phyloP scores from a whole-genome alignment of 2,888 invertebrate species.

The Diachrysia chrysitis region DNA sequence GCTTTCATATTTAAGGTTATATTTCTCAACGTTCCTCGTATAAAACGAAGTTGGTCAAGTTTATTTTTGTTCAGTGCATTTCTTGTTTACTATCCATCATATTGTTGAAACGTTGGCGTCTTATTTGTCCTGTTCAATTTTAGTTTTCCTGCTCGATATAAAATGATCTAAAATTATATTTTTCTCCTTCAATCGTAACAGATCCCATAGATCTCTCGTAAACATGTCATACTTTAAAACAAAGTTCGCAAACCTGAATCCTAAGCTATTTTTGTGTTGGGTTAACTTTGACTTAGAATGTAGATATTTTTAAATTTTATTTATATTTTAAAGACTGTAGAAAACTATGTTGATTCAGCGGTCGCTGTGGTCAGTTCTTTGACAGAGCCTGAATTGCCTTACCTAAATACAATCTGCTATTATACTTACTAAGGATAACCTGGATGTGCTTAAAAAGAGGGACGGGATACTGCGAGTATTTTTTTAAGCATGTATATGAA shows the following conservation, averaged over 20 bases:
- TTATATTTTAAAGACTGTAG: neutral
- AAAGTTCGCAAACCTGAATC: neutral
- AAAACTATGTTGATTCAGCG: neutral
- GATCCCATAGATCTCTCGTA: slow-evolving; percentile 18
- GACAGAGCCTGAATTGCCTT: neutral
- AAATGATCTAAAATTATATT: slow-evolving; percentile 51
- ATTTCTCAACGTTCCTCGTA: slow-evolving; percentile 71
- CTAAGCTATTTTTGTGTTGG: neutral
- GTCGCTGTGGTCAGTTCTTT: neutral
- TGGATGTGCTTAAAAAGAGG: no score
- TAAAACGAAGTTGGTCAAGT: slow-evolving; percentile 74
- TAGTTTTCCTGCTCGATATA: slow-evolving; percentile 67
- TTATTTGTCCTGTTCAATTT: slow-evolving; percentile 75
- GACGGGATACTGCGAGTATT: no score
- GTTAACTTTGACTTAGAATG: neutral
- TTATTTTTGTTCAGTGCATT: slow-evolving; percentile 81
- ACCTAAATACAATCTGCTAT: neutral
- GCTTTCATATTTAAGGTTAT: slow-evolving; percentile 69
- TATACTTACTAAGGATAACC: no score
- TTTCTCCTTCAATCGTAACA: slow-evolving; percentile 30
- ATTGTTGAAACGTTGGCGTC: slow-evolving; percentile 74
- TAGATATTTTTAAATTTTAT: no score
- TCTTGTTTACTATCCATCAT: slow-evolving; percentile 83
- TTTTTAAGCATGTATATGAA: no score
- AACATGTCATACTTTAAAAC: neutral